A percentile compares a stretch with the other conserved stretches of the same genome.
These are phyloP conservation scores for Andrena chrysosceles DNA, from an alignment of 2,888 invertebrate genomes.

Conservation along the genomic window DNA sequence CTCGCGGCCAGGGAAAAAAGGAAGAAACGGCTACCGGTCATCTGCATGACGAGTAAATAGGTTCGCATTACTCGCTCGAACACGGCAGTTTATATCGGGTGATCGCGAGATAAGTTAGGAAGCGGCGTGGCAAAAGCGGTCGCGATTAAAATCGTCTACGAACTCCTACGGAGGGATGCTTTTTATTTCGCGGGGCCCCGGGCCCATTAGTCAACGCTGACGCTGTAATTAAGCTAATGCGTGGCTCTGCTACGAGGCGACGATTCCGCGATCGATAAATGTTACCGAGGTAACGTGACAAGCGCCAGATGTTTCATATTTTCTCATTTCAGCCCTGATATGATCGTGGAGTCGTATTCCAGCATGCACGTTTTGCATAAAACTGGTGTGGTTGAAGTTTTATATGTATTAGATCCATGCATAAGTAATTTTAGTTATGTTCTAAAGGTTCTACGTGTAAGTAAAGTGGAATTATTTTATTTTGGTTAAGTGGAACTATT, in stretches of 20 bases:
- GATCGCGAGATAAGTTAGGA: slow-evolving; percentile 73
- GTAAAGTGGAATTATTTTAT: no score
- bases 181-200: background rate
- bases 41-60: slow-evolving; percentile 81
- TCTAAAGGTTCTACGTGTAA: no score
- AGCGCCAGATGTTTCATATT: background rate
- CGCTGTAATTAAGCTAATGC: slow-evolving; percentile 11
- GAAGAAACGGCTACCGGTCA: slow-evolving; percentile 77
- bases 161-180: background rate
- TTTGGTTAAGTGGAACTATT: no score
- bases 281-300: background rate
- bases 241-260: slow-evolving; percentile 48
- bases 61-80: slow-evolving; percentile 77
- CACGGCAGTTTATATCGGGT: slow-evolving; percentile 76
- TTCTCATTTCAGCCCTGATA: background rate
- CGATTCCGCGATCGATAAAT: background rate
- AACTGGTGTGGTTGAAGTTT: no score
- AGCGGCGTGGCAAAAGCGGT: slow-evolving; percentile 1
- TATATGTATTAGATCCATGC: no score
- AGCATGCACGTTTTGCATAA: no score
- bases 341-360: background rate
- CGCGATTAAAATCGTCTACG: slow-evolving; percentile 45
- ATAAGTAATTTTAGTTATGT: no score
- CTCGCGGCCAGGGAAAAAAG: slow-evolving; percentile 61
- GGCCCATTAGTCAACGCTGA: background rate